Conservation (phyloP, 1,140 invertebrate species). For the Camponotus pennsylvanicus region DNA sequence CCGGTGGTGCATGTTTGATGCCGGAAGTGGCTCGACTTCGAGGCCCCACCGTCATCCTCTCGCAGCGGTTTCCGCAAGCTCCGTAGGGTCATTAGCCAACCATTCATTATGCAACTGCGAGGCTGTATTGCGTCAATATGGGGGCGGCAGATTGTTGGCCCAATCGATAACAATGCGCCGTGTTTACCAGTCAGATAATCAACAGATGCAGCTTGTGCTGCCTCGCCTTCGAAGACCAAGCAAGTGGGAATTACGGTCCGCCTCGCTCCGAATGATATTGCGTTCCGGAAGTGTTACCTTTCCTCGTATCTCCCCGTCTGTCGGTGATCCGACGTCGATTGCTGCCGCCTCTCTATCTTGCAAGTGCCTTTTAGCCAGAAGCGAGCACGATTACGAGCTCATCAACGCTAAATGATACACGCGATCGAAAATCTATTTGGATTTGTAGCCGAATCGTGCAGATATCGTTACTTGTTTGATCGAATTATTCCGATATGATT, state of each 20-base stretch:
- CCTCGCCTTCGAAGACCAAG: slow-evolving; percentile 73
- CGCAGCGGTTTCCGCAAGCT: slow-evolving; percentile 82
- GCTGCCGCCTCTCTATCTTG: slow-evolving; percentile 21
- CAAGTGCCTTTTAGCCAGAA: slow-evolving; percentile 22
- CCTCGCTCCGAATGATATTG: slow-evolving; percentile 73
- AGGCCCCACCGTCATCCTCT: slow-evolving; percentile 73
- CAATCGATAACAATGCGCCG: slow-evolving; percentile 83
- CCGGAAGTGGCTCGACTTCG: slow-evolving; percentile 80
- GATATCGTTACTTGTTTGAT: slow-evolving; percentile 9
- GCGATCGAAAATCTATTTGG: slow-evolving; percentile 36
- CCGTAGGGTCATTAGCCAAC: slow-evolving; percentile 84
- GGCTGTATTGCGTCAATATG: slow-evolving; percentile 83
- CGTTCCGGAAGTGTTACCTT: slow-evolving; percentile 69
- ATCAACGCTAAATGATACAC: slow-evolving; percentile 27
- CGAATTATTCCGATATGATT: slow-evolving; percentile 45
- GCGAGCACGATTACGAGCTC: slow-evolving; percentile 5
- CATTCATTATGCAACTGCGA: slow-evolving; percentile 84
- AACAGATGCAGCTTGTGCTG: slow-evolving; percentile 78
- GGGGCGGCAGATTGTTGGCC: slow-evolving; percentile 80
- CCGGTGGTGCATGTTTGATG: slow-evolving; percentile 80
- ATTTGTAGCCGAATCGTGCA: slow-evolving; percentile 30
- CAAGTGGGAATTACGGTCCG: slow-evolving; percentile 76
- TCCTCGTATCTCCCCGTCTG: not conserved
- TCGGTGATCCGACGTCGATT: slow-evolving; percentile 19
- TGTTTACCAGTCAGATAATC: slow-evolving; percentile 82